Base-by-base conservation (phyloP, 2,113 vertebrate species). In the Lota lota region DNA sequence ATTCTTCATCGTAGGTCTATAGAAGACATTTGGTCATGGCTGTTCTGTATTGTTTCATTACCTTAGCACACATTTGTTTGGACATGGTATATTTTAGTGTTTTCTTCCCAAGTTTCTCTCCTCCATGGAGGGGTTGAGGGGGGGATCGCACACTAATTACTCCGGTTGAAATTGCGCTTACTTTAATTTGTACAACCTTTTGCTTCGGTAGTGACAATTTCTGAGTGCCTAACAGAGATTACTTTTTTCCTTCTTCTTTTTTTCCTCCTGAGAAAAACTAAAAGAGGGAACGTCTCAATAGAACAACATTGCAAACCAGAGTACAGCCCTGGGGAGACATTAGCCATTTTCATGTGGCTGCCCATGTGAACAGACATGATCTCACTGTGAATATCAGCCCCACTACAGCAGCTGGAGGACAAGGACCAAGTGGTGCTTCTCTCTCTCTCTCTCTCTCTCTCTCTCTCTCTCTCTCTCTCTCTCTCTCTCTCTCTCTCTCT, bases 321-420 rank as follows among this genome's bases (percentile, higher is more conserved):
- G 74, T 73, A 65, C 66, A 74, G 73, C 67, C 67, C 79, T 71
- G 62, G 78, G 68, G 76, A 87, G 72, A 80, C 70, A 80, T 83
- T 87, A 84, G 65, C 22, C 59, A 66, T 83, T 81, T 71, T 79
- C 76, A 78, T 77, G 65, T 80, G 85, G 74, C n/a, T 68, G 77
- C 61, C 80, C 81, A 81, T 78, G 82, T 85, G 85, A 82, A 77
- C 59, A 85, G 73, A 71, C 70, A 47, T 47, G 40, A 47, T 12
- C 40, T 47, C 40, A 47, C 40, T 47, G 40, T 47, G 40, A 47
- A 47, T 12, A 47, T 47, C 40, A 47, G 66, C 59, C 68, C 72
- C 47, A 73, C 79, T 79, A 80, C 69, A 76, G 68, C 58, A 72
- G 73, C 69, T 69, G 69, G 74, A 81, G 66, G 74, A 82, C 72